Evolutionary conservation across 2,888 invertebrate genomes (phyloP).

Genomic region (Xestia xanthographa): DNA sequence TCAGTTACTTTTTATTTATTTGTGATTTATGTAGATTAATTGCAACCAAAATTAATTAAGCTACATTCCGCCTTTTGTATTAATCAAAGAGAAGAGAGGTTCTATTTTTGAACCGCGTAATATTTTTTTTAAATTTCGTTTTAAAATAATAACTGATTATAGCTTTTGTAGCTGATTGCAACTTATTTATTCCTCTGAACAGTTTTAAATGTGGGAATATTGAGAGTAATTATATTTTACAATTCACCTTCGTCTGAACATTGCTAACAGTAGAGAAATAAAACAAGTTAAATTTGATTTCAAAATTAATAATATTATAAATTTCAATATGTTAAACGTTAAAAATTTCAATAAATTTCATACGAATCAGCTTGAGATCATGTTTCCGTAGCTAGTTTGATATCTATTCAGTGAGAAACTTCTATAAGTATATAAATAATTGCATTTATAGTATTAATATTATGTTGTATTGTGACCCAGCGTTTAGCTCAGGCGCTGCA

Average conservation of each 20-base stretch:
- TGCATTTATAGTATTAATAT: slow-evolving; percentile 30
- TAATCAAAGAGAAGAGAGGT: background rate
- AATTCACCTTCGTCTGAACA: background rate
- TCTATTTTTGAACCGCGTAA: background rate
- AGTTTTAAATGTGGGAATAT: background rate
- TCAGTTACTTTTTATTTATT: background rate
- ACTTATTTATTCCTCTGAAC: background rate
- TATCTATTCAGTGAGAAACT: slow-evolving; percentile 41
- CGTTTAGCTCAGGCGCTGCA: slow-evolving; percentile 11
- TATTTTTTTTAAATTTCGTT: background rate
- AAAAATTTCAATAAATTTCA: slow-evolving; percentile 77
- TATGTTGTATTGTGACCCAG: slow-evolving; percentile 45
- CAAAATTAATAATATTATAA: slow-evolving; percentile 77
- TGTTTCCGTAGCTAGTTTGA: slow-evolving; percentile 69
- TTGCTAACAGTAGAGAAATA: slow-evolving; percentile 38
- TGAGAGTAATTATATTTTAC: background rate
- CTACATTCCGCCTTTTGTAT: background rate
- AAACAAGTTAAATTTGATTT: slow-evolving; percentile 69
- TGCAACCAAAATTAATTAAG: background rate
- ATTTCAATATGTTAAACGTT: slow-evolving; percentile 77
- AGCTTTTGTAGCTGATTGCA: background rate
- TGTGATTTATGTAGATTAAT: background rate
- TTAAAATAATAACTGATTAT: background rate
- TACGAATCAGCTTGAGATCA: slow-evolving; percentile 72
- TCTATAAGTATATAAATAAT: slow-evolving; percentile 36